Conservation (phyloP, 2,888 invertebrate genomes). For the Ormyrus pomaceus region DNA sequence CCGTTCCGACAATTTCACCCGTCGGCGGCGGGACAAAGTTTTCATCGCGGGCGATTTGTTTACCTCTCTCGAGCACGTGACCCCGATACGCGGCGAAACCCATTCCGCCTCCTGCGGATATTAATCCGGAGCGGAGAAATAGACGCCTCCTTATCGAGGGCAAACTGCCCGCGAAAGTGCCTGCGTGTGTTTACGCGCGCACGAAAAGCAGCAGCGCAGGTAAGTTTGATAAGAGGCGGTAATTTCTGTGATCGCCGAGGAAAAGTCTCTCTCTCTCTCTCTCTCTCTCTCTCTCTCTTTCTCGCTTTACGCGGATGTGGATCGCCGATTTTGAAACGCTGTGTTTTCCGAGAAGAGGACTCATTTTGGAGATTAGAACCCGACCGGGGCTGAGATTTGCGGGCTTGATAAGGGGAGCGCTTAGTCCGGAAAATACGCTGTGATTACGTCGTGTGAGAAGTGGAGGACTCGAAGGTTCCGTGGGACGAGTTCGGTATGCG, state of each 20-base stretch:
- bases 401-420: no score
- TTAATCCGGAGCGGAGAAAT: slow-evolving; percentile 60
- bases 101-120: slow-evolving; percentile 58
- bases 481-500: no score
- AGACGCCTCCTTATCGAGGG: slow-evolving; percentile 27
- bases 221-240: slow-evolving; percentile 35
- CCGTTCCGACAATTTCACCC: background rate
- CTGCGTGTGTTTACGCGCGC: background rate
- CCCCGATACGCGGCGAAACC: slow-evolving; percentile 48
- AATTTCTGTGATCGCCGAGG: slow-evolving; percentile 15
- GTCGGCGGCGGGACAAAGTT: no score
- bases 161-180: background rate
- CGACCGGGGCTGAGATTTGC: no score
- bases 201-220: background rate
- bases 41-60: slow-evolving; percentile 55
- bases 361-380: no score
- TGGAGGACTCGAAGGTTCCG: no score
- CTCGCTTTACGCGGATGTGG: slow-evolving; percentile 2
- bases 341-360: no score
- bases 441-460: no score
- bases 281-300: background rate
- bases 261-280: background rate
- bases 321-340: background rate
- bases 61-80: slow-evolving; percentile 46
- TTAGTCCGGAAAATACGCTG: no score